phyloP scores from a whole-genome alignment of 2,888 invertebrate species.

The Andricus curvator region DNA sequence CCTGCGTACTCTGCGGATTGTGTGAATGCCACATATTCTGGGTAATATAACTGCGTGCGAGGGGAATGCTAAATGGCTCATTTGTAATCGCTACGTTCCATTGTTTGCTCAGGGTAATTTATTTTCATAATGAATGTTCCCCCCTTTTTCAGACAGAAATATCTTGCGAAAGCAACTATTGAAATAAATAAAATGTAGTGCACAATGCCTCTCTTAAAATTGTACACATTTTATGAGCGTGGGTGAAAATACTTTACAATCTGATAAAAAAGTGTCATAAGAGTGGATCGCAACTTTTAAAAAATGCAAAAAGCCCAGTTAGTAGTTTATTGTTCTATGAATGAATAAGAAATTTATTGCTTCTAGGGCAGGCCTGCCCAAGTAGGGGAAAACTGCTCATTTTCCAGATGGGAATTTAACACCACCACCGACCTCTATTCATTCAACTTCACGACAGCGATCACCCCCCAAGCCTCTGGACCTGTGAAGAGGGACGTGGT shows the following conservation, averaged over 20 bases:
- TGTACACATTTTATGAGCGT: not conserved
- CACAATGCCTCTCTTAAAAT: not conserved
- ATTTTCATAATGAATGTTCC: constrained; percentile 24
- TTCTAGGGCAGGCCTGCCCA: too few species aligned
- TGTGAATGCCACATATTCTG: constrained; percentile 37
- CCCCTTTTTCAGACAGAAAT: not conserved
- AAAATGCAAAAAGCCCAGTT: constrained; percentile 17
- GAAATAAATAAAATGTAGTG: not conserved
- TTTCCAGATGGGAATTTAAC: too few species aligned
- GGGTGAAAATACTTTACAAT: not conserved
- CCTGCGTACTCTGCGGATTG: constrained; percentile 31
- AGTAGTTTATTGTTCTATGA: not conserved
- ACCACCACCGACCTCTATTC: too few species aligned
- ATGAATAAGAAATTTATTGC: not conserved
- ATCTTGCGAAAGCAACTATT: not conserved
- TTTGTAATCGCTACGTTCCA: constrained; percentile 34
- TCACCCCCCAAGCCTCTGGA: too few species aligned
- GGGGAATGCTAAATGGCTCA: constrained; percentile 36
- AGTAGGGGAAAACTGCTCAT: too few species aligned
- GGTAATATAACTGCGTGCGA: constrained; percentile 30
- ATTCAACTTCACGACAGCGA: too few species aligned
- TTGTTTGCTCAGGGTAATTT: constrained; percentile 31
- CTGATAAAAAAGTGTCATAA: constrained; percentile 9
- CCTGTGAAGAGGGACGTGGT: too few species aligned
- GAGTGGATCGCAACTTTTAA: constrained; percentile 6